These are phyloP conservation scores for Bhutanitis thaidina DNA, from an alignment of 2,888 invertebrate species.

Conservation along the genomic window DNA sequence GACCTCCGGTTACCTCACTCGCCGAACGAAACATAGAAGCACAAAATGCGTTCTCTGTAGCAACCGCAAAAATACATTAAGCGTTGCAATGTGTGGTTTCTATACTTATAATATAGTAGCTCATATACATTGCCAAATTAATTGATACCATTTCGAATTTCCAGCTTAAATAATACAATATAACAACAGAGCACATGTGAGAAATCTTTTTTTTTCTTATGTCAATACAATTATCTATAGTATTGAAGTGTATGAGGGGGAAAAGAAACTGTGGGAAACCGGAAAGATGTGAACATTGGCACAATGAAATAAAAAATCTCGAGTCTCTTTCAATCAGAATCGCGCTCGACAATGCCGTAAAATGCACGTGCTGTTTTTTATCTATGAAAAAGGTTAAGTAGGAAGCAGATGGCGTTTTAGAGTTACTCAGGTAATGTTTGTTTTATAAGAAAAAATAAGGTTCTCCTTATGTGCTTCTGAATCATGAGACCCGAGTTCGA, in stretches of 20 bases:
- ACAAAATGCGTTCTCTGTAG: too few relatives aligned
- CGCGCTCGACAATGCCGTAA: conserved; percentile 3
- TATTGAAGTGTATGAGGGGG: conserved; percentile 26
- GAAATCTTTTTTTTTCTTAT: conserved; percentile 6
- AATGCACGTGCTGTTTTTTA: conserved; percentile 25
- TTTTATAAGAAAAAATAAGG: neutral
- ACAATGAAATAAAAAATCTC: conserved; percentile 11
- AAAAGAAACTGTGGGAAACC: conserved; percentile 57
- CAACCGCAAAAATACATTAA: too few relatives aligned
- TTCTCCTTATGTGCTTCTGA: neutral
- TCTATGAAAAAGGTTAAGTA: conserved; percentile 12
- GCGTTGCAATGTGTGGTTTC: too few relatives aligned
- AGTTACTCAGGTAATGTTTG: neutral
- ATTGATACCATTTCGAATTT: too few relatives aligned
- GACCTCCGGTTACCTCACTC: too few relatives aligned
- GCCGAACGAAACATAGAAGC: too few relatives aligned
- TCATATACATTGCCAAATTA: too few relatives aligned
- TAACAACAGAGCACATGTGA: neutral
- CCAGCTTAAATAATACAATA: too few relatives aligned
- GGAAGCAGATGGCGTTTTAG: neutral
- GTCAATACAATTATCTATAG: neutral
- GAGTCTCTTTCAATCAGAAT: neutral
- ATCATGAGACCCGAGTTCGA: too few relatives aligned
- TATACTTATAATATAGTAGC: too few relatives aligned
- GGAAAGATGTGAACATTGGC: conserved; percentile 22